Base-by-base conservation (phyloP, 2,113 vertebrate genomes). In the Nibea coibor region DNA sequence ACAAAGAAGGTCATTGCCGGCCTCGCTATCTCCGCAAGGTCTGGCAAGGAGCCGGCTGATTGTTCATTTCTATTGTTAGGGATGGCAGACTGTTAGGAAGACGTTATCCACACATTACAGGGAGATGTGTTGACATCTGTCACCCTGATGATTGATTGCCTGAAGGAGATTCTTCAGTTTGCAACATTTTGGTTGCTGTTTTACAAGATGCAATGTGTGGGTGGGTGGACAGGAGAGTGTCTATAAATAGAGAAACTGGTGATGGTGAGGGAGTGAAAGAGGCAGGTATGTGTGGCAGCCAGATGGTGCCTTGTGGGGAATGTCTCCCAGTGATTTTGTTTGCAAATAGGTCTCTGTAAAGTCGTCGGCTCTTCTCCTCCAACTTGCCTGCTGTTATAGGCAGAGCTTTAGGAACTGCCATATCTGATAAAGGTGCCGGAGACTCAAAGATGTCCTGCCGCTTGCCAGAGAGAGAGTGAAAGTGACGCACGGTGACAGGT, bases 271-370 rank as follows among this genome's bases (percentile, higher is more conserved):
- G 71, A 88, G 83, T 85, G 89, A 90, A 66, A 80, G 82, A 83
- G 82, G 83, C 88, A 94, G 93, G 93, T 93, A 94, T 79, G 85
- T 84, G 84, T 73, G 80, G 88, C 82, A 84, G 89, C 92, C 93
- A 95, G 93, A 94, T 94, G 93, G 93, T 91, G 83, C 89, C 91
- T 90, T 84, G 85, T 92, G 75, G 91, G 94, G 85, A 91, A 93
- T 89, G 87, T 92, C 90, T 92, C 88, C 91, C 77, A 85, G 92
- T 88, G 93, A 93, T 93, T 93, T 91, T 94, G 91, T 94, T 94
- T 93, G 94, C 92, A 95, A 93, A 94, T 93, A 91, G 91, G 87
- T 87, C 86, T 92, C 82, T 82, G 78, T 87, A 90, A 91, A 92
- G 89, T 91, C 80, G 75, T 81, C 85, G 75, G 51, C 87, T 87